Evolutionary conservation across 2,888 invertebrate species (phyloP), one percentile per base, ranked within the genome.

Genomic region (Drosophila melanosoma): DNA sequence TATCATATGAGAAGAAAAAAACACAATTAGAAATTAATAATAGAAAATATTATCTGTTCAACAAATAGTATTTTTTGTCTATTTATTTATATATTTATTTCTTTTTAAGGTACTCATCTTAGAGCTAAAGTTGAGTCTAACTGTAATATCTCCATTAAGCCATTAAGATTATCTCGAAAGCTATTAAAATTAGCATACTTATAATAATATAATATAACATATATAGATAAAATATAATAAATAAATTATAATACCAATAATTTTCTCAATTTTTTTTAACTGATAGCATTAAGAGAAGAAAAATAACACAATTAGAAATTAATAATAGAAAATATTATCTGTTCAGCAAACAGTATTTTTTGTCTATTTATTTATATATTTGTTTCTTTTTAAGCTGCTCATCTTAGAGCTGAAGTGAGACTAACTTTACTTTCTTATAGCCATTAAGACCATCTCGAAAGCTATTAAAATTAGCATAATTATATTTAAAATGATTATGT

Each of bases 61-160:
- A 62, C 35, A 48, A 60, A 36, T 20, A 4, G 32, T 10, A 57
- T 29, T 15, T 20, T 11, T 29, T 49, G 35, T 29, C n/a, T 23
- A 15, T 36, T 26, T 12, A 6, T 33, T 12, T 15, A 29, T 20
- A 35, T 75, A 74, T 71, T 56, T 54, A 42, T 51, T 57, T 57
- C 49, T 36, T 29, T 35, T 11, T 3, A 20, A 12, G 20, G 7
- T 20, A 45, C 29, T 29, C 5, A 29, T 29, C 6, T 26, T 26
- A 26, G 26, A 26, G 26, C 26, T 26, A 5, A 26, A 26, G 4
- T 26, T 23, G 26, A 5, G 26, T 5, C 26, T 5, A 26, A 26
- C 2, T 26, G 1, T 23, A 23, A 23, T 23, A 23, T 23, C 23
- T 23, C 23, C 23, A 23, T 23, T 23, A 23, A 23, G 23, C 23